Percentiles rank a stretch among this genome's conserved stretches.
Evolutionary conservation across 2,113 vertebrate genomes (phyloP).

Genomic region (Lampris megalopsis): DNA sequence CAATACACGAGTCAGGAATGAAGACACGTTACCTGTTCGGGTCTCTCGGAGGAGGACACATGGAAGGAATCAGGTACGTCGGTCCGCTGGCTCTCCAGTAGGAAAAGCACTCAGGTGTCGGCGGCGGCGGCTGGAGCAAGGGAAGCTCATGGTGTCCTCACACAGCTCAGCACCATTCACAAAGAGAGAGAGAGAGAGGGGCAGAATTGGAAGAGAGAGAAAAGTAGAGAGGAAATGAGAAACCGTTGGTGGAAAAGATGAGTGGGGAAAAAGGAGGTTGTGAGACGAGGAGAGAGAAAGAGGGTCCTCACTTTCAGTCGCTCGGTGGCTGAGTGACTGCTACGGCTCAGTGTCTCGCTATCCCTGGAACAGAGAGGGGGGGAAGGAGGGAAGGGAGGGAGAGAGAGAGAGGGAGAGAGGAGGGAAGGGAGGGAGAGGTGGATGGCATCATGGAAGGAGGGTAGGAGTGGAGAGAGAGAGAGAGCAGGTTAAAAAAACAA

Average conservation of each 20-base stretch:
- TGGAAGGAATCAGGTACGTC: no score
- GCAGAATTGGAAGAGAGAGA: not conserved
- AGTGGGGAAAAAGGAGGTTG: not conserved
- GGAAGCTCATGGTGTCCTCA: constrained; percentile 38
- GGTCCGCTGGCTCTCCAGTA: no score
- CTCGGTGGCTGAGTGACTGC: constrained; percentile 40
- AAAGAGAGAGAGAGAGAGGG: not conserved
- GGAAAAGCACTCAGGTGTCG: constrained; percentile 5
- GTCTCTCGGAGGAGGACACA: no score
- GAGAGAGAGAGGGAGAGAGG: not conserved
- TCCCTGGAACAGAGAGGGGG: constrained; percentile 41
- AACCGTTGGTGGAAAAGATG: no score
- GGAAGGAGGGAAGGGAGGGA: not conserved
- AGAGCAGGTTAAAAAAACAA: not conserved
- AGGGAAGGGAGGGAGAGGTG: not conserved
- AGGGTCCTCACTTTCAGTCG: constrained; percentile 56
- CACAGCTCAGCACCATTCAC: constrained; percentile 28
- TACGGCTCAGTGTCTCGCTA: constrained; percentile 28
- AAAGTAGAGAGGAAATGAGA: not conserved
- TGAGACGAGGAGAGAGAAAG: not conserved
- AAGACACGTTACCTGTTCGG: no score
- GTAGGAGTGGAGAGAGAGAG: no score
- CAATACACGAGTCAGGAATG: no score
- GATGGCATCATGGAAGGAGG: not conserved
- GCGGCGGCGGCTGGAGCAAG: constrained; percentile 36